These are phyloP conservation scores for Lasioglossum lativentre DNA, from an alignment of 2,888 invertebrate genomes.

Conservation along the genomic window DNA sequence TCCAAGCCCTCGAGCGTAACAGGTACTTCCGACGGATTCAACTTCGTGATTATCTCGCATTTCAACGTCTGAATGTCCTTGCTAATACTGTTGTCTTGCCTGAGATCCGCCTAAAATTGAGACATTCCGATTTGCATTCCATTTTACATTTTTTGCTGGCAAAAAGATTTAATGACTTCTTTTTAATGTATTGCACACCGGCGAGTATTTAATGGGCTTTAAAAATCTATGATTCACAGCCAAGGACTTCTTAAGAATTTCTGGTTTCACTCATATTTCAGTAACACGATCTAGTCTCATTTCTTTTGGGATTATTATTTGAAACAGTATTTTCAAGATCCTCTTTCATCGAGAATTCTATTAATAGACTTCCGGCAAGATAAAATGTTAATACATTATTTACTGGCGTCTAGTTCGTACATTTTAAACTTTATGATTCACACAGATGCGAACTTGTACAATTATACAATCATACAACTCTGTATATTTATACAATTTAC, in stretches of 20 bases:
- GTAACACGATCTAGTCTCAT: background rate
- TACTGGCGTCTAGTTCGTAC: background rate
- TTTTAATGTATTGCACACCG: background rate
- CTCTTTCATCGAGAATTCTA: background rate
- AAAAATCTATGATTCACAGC: background rate
- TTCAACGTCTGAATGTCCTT: conserved; percentile 80
- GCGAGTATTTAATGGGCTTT: background rate
- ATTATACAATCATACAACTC: too few relatives aligned
- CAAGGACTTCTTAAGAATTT: background rate
- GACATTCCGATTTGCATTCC: background rate
- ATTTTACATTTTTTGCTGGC: background rate
- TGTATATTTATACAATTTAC: background rate
- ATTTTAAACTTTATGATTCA: too few relatives aligned
- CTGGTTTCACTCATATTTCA: background rate
- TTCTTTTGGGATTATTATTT: background rate
- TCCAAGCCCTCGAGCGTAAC: conserved; percentile 59
- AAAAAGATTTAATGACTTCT: background rate
- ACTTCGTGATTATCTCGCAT: conserved; percentile 80
- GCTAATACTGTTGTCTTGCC: conserved; percentile 74
- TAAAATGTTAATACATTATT: background rate
- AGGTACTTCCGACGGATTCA: conserved; percentile 65
- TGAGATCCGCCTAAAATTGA: conserved; percentile 57
- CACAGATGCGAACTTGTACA: too few relatives aligned
- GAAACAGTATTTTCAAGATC: background rate
- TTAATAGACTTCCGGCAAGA: background rate